Base-by-base conservation (phyloP, 2,888 invertebrate species). In the Proisotoma minuta region DNA sequence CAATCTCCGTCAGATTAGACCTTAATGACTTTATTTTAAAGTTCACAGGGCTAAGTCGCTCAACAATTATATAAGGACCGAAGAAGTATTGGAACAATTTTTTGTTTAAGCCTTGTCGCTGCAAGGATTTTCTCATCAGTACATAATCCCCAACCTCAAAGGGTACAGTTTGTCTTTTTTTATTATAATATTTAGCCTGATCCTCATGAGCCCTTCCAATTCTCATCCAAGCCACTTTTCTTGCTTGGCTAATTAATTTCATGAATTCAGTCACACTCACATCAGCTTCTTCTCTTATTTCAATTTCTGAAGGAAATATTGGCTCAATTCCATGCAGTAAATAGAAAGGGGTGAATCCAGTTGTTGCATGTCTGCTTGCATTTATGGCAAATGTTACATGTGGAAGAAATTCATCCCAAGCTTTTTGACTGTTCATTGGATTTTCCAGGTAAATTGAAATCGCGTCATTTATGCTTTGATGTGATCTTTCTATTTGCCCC, bases 381-480 rank as follows among this genome's bases (percentile, higher is more conserved):
- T 52, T 52, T 8, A 52, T 52, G n/a, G 52, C 52, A 20, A 52
- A 52, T 29, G 27, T 26, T 3, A 52, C 5, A 15, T 28, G 52
- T 15, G 28, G 29, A 15, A 52, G 52, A 3, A 3, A 20, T 26
- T 28, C 20, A 52, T 20, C 5, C 52, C 52, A 52, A 28, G 26
- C 52, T 4, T 5, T 52, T n/a, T 52, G 52, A 10, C 8, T 34
- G 15, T 34, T 8, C 15, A 34, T 10, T n/a, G n/a, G 10, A 5
- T 52, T 29, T 3, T 52, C 18, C 5, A 52, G 3, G 20, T 28
- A 28, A 3, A 52, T 52, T 3, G n/a, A 5, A 10, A 52, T 26
- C 8, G 28, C n/a, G 20, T 52, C 29, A 28, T 52, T 5, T 5
- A 52, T n/a, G 3, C 8, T 5, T n/a, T 20, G 5, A 20, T 52